These are phyloP conservation scores for Neotoma lepida DNA, from an alignment of 2,113 vertebrate species.

Conservation along the genomic window DNA sequence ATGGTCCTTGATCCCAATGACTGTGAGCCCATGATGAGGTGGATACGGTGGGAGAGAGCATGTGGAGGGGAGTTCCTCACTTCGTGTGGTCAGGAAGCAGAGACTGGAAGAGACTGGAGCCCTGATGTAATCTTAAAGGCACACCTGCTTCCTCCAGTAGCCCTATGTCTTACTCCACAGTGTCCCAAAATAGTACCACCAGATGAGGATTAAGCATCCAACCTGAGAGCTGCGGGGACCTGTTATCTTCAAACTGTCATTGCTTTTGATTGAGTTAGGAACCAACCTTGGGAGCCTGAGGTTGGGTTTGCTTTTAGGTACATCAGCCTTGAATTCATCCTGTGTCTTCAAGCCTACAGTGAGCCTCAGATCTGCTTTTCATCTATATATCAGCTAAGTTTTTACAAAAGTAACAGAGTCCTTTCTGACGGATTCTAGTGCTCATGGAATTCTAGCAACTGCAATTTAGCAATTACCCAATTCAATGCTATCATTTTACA, in stretches of 20 bases:
- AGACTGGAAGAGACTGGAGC: not conserved
- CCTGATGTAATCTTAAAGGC: not conserved
- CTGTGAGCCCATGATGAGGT: not conserved
- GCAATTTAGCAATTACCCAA: not conserved
- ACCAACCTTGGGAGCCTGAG: not conserved
- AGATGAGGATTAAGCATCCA: not conserved
- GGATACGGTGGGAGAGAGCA: not conserved
- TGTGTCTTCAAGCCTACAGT: not conserved
- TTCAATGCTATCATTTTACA: not conserved
- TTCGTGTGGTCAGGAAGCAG: not conserved
- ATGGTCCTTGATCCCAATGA: not conserved
- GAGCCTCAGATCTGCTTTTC: not conserved
- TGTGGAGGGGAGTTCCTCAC: not conserved
- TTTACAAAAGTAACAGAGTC: not conserved
- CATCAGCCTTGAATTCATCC: not conserved
- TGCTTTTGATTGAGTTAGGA: not conserved
- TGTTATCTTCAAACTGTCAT: not conserved
- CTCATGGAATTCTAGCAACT: conserved; percentile 17
- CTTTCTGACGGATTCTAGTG: not conserved
- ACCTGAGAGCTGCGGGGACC: not conserved
- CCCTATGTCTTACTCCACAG: not conserved
- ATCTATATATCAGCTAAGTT: not conserved
- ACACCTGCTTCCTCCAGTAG: not conserved
- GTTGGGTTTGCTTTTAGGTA: not conserved
- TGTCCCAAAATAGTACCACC: not conserved